Base-by-base conservation (phyloP, 2,888 invertebrate genomes). In the Amblyjoppa proteus region DNA sequence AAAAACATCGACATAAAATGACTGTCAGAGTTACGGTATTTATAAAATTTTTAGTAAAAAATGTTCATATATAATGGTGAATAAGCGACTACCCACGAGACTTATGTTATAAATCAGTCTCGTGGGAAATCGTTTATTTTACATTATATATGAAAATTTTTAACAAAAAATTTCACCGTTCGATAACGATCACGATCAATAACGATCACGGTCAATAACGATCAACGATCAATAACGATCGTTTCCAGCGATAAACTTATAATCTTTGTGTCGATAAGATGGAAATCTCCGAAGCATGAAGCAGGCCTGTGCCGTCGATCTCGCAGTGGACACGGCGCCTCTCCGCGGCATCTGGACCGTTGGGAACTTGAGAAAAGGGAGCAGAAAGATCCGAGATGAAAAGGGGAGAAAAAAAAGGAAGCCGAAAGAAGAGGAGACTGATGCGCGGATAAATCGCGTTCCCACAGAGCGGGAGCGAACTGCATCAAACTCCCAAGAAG, bases 381-480 rank as follows among this genome's bases (percentile, higher is more conserved):
- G 68, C 56, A 9, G 45, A 77, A 77, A 77, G 77, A 77, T 68
- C 41, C 51, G 53, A 66, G 75, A 76, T 68, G 31, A 31, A 34
- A n/a, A n/a, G 68, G 16, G 68, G 66, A 20, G 9, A 7, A 73
- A 73, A 73, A 45, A 73, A 73, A 77, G 73, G 13, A 11, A 28
- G 28, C 41, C 41, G 64, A 70, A 71, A 68, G 53, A 68, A 58
- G 58, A 70, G 61, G 73, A 74, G 51, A 74, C 45, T 61, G 73
- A 74, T 78, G 73, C 56, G 68, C 68, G 74, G 73, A 79, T 79
- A 74, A 79, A 83, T 79, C 38, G 61, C 49, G 75, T 79, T 83
- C 83, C 75, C 83, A 83, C 83, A 79, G 69, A 41, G 45, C 38
- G 13, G 45, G 5, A 25, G 68, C 41, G 11, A 41, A 41, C 41